Base-by-base conservation (phyloP, 1,140 invertebrate species). In the Nasonia giraulti region DNA sequence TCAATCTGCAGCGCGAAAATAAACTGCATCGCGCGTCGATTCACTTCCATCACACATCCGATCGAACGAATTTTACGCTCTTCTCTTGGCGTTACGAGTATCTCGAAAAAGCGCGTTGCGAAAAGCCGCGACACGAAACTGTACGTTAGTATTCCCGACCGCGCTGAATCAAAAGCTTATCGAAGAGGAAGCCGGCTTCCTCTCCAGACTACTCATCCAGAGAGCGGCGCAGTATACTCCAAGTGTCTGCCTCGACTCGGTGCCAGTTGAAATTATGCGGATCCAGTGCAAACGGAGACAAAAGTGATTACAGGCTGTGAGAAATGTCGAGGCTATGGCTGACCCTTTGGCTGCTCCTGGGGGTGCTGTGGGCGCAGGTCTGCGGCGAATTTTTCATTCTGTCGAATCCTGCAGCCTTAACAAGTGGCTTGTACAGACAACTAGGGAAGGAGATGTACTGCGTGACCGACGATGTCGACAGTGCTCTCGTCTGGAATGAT, bases 401-500 rank as follows among this genome's bases (percentile, higher is more conserved):
- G 0, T 85, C 84, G 6, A 74, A 75, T 11, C 40, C 73, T 14
- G 40, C n/a, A 0, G 33, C 14, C n/a, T 37, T 14, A 3, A 1
- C 31, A 0, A 62, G 66, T 1, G 0, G 1, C 6, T 27, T 8
- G n/a, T 27, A 47, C 2, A 80, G 68, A 68, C 74, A 78, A 0
- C 14, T 68, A 14, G 7, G 20, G 0, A 78, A 74, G 69, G 44
- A 71, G 11, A 50, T 80, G 33, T 86, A 71, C 40, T 86, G 85
- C 55, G 31, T 83, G n/a, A 86, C 85, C 6, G 71, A 86, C 23
- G 81, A 86, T 2, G 10, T 80, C 2, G 31, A 40, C 12, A 75
- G 50, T 17, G 85, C 85, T 55, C 55, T 86, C 17, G 69, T 27
- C n/a, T 86, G 80, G 85, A 86, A 86, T 31, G 40, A 20, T 71